These are phyloP conservation scores for Mionectes macconnelli DNA, from an alignment of 2,113 vertebrate species.

Conservation along the genomic window DNA sequence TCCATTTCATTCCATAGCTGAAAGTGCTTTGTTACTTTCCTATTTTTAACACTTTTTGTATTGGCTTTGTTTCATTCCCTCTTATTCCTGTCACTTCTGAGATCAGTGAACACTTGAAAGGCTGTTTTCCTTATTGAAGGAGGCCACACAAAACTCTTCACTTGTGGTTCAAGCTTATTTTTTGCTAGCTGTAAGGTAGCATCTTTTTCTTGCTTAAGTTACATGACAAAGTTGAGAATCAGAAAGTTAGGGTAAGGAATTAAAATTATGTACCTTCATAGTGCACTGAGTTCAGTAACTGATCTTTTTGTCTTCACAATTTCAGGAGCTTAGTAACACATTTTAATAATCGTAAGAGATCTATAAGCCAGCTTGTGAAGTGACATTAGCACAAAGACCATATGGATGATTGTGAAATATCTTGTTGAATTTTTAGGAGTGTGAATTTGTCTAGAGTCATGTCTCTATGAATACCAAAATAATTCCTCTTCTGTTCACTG, in stretches of 20 bases:
- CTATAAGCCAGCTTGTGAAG: constrained; percentile 62
- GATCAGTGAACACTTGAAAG: neutral
- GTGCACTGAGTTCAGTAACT: constrained; percentile 36
- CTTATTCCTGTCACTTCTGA: neutral
- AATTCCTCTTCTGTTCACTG: constrained; percentile 58
- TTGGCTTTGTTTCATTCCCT: neutral
- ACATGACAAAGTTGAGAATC: neutral
- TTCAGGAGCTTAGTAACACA: constrained; percentile 45
- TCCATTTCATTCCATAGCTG: neutral
- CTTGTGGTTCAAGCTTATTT: neutral
- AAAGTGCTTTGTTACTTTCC: neutral
- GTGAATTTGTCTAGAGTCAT: constrained; percentile 59
- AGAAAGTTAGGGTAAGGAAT: neutral
- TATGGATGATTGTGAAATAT: constrained; percentile 70
- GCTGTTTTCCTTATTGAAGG: neutral
- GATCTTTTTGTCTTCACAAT: constrained; percentile 58
- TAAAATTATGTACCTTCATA: neutral
- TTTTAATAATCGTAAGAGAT: constrained; percentile 67
- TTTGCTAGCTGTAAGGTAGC: neutral
- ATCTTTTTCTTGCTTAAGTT: constrained; percentile 1
- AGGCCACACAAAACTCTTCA: neutral
- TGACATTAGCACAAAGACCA: constrained; percentile 66
- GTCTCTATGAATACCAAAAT: constrained; percentile 49
- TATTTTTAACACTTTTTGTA: neutral
- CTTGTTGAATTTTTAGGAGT: constrained; percentile 63